Conservation (phyloP, 2,113 vertebrate species). For the Alectura lathami region DNA sequence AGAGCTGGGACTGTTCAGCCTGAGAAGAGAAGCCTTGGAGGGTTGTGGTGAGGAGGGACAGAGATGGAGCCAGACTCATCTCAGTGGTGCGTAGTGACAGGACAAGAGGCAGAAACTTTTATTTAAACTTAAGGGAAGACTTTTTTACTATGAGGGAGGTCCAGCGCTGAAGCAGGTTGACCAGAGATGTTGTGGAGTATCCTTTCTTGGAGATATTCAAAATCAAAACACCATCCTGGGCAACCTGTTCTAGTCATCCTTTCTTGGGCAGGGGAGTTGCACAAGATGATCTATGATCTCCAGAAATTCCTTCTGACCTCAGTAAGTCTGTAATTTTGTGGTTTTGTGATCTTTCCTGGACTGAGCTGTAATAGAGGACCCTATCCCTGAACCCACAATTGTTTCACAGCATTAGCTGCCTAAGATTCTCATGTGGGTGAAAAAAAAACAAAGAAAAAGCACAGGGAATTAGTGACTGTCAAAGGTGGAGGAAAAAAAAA, state of each 20-base stretch:
- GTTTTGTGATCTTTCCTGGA: neutral
- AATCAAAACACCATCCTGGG: neutral
- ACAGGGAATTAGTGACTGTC: neutral
- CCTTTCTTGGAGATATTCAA: neutral
- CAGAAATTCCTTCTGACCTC: neutral
- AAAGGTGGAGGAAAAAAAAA: neutral
- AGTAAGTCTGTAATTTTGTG: neutral
- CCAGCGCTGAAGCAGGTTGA: neutral
- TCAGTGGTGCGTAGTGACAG: neutral
- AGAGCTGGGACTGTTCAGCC: neutral
- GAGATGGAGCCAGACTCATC: neutral
- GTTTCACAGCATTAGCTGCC: neutral
- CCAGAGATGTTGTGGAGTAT: neutral
- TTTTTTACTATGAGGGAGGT: neutral
- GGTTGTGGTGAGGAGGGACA: neutral
- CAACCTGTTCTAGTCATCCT: neutral
- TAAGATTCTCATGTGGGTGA: neutral
- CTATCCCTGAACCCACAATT: neutral
- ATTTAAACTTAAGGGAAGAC: neutral
- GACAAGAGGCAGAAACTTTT: neutral
- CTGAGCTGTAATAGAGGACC: neutral
- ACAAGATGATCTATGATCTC: neutral
- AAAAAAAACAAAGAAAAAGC: neutral
- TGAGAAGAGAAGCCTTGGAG: neutral
- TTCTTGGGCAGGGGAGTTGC: rapidly evolving